Evolutionary conservation across 2,888 invertebrate genomes (phyloP), one percentile per base, ranked within the genome.

Genomic region (Orthosia gracilis): DNA sequence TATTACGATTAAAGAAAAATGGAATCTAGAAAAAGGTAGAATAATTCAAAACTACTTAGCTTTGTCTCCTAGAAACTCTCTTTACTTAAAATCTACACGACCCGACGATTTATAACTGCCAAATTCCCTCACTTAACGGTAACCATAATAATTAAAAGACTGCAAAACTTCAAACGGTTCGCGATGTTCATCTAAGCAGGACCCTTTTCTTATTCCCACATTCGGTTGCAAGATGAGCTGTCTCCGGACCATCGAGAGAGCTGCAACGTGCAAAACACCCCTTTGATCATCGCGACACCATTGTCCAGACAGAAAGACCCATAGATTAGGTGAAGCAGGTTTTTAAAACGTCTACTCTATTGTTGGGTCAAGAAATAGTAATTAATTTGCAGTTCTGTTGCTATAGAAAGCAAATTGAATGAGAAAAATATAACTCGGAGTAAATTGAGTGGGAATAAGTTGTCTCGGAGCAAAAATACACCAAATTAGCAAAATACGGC

Each of bases 271-370:
- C 82, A 84, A 82, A 76, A 76, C 78, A 75, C 87, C 87, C 87
- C 78, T 87, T 71, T 58, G 21, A 49, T 49, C 61, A 66, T 72
- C 55, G 59, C 76, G 54, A 71, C 76, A 63, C 85, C 64, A 87
- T 86, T 86, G 85, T 86, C 73, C 74, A 54, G 50, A 31, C 61
- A 79, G 47, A 86, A 82, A 71, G 57, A 63, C 50, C 80, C 81
- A 83, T 81, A 86, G 85, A 85, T 85, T 86, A 83, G 77, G 68
- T 50, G 15, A 7, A 85, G 85, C 85, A 79, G 83, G 87, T 86
- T 87, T 85, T 83, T 18, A 73, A 73, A 86, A 85, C 85, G 82
- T 85, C 76, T 84, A 49, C 21, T 47, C 55, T 62, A 86, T 85
- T 86, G 85, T 86, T 69, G 61, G 68, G n/a, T 55, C 5, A 62